Conservation (phyloP, 1,140 invertebrate genomes). For the Lethocerus indicus region DNA sequence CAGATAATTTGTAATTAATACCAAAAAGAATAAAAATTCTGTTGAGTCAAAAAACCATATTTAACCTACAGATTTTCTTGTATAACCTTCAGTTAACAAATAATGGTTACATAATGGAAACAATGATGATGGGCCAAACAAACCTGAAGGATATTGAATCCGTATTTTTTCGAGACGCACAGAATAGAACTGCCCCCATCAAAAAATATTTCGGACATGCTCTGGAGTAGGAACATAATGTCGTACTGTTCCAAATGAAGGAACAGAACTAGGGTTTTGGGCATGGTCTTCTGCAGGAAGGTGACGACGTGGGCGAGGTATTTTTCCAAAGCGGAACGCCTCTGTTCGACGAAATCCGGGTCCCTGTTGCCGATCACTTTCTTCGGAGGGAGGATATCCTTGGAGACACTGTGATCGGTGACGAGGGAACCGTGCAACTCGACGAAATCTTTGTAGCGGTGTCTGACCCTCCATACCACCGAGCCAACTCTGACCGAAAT, state of each 20-base stretch:
- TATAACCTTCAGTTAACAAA: too few relatives aligned
- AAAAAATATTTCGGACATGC: too few relatives aligned
- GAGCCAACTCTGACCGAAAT: conserved; percentile 47
- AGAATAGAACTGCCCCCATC: too few relatives aligned
- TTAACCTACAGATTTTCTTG: too few relatives aligned
- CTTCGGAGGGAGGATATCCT: conserved; percentile 77
- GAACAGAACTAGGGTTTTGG: conserved; percentile 55
- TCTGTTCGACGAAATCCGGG: conserved; percentile 68
- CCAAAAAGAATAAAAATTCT: too few relatives aligned
- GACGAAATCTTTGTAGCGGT: conserved; percentile 78
- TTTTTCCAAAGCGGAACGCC: conserved; percentile 55
- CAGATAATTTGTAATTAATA: too few relatives aligned
- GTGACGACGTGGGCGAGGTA: conserved; percentile 63
- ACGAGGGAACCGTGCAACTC: conserved; percentile 72
- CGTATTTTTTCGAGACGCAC: too few relatives aligned
- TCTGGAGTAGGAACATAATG: conserved; percentile 63
- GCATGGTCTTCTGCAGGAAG: conserved; percentile 55
- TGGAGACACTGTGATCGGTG: conserved; percentile 54
- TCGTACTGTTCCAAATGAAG: conserved; percentile 68
- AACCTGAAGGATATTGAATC: too few relatives aligned
- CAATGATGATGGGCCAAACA: too few relatives aligned
- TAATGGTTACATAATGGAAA: too few relatives aligned
- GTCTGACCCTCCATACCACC: conserved; percentile 62
- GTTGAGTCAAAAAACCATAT: too few relatives aligned
- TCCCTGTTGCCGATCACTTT: conserved; percentile 67